Conservation (phyloP, 2,888 invertebrate species). For the Alsophila aescularia region DNA sequence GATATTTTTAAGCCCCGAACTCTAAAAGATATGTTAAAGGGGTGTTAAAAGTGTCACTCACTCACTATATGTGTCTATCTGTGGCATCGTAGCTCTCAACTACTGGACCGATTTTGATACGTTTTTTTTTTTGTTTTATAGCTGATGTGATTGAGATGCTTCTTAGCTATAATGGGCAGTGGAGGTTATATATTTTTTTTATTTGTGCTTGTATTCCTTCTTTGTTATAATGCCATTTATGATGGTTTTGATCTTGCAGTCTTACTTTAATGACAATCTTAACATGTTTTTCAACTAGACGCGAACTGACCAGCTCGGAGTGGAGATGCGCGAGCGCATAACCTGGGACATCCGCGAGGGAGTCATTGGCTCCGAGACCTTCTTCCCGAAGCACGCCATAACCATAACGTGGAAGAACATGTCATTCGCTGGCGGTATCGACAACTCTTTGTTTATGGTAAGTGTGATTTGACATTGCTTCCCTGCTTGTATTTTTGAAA, state of each 20-base stretch:
- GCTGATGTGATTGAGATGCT: too few species aligned
- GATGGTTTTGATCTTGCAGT: not conserved
- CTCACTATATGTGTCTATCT: too few species aligned
- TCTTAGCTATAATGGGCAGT: too few species aligned
- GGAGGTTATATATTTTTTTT: too few species aligned
- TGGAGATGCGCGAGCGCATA: slow-evolving; percentile 92
- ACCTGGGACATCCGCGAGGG: slow-evolving; percentile 96
- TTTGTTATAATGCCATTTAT: too few species aligned
- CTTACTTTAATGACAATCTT: not conserved
- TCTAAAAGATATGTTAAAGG: too few species aligned
- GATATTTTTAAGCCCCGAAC: too few species aligned
- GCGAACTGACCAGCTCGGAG: slow-evolving; percentile 93
- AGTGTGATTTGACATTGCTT: slow-evolving; percentile 37
- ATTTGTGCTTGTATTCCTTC: too few species aligned
- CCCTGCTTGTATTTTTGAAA: not conserved
- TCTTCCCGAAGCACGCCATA: slow-evolving; percentile 95
- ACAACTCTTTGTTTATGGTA: slow-evolving; percentile 89
- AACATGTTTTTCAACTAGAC: slow-evolving; percentile 55
- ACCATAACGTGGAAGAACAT: slow-evolving; percentile 98
- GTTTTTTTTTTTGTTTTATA: too few species aligned
- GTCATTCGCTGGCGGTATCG: slow-evolving; percentile 95
- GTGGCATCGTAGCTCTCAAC: too few species aligned
- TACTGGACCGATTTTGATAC: too few species aligned
- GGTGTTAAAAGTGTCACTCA: too few species aligned
- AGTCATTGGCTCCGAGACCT: slow-evolving; percentile 95